A percentile compares a stretch with the other conserved stretches of the same genome.
These are phyloP conservation scores for Enteromius anoplus DNA, from an alignment of 2,797 vertebrate genomes.

Conservation along the genomic window DNA sequence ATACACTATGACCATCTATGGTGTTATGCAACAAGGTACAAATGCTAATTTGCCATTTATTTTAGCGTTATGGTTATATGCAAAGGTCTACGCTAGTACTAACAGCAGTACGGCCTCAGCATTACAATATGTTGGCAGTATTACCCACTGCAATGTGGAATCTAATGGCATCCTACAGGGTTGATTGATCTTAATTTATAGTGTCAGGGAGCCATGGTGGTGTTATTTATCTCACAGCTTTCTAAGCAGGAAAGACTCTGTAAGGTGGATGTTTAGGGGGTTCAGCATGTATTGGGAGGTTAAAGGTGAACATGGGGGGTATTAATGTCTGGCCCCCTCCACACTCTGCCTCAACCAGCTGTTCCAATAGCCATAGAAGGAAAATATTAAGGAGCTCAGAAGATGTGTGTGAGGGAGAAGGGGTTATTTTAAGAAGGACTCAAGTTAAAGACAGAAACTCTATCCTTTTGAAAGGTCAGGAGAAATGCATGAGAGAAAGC, in stretches of 20 bases:
- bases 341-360: slow-evolving; percentile 72
- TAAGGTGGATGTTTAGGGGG: slow-evolving; percentile 67
- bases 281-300: slow-evolving; percentile 58
- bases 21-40: slow-evolving; percentile 25
- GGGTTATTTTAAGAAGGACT: slow-evolving; percentile 77
- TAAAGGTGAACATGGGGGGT: slow-evolving; percentile 65
- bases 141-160: neutral
- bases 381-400: slow-evolving; percentile 75
- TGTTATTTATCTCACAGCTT: slow-evolving; percentile 17
- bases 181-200: slow-evolving; percentile 12
- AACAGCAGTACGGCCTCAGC: slow-evolving; percentile 13
- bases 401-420: slow-evolving; percentile 36
- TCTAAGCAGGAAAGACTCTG: slow-evolving; percentile 57
- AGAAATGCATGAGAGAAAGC: slow-evolving; percentile 46
- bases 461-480: slow-evolving; percentile 81
- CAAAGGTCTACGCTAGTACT: slow-evolving; percentile 1
- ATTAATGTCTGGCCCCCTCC: slow-evolving; percentile 71
- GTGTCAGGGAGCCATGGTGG: slow-evolving; percentile 7
- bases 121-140: slow-evolving; percentile 25
- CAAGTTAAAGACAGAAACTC: slow-evolving; percentile 76
- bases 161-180: slow-evolving; percentile 32
- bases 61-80: slow-evolving; percentile 1
- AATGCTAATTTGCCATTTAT: slow-evolving; percentile 42
- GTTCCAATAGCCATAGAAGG: slow-evolving; percentile 84
- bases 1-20: slow-evolving; percentile 49